Conservation (phyloP, 2,113 vertebrate species). For the Gobio gobio region DNA sequence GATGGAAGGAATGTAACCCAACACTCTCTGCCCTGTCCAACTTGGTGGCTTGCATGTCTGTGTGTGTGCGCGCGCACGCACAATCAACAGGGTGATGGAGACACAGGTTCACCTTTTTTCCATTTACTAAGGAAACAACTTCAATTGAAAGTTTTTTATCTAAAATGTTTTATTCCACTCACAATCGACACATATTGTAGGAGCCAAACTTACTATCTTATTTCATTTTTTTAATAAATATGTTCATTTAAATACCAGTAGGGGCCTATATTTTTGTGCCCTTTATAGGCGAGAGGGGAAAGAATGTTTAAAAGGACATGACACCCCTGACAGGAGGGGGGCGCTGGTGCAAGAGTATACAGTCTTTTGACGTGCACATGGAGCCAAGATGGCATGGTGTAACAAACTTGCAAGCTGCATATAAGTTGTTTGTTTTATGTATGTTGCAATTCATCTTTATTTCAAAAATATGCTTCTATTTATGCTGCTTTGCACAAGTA, state of each 20-base stretch:
- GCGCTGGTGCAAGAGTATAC: background rate
- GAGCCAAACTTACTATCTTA: background rate
- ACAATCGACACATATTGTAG: too few species aligned
- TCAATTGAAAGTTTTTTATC: background rate
- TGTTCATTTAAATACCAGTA: background rate
- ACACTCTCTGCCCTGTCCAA: slow-evolving; percentile 70
- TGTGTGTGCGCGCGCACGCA: background rate
- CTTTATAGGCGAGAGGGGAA: too few species aligned
- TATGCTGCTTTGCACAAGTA: background rate
- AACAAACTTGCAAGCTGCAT: background rate
- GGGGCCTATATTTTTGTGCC: too few species aligned
- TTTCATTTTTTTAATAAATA: background rate
- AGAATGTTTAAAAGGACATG: too few species aligned
- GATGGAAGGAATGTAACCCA: slow-evolving; percentile 81
- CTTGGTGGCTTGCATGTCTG: slow-evolving; percentile 60
- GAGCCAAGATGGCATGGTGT: background rate
- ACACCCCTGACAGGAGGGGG: background rate
- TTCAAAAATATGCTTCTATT: background rate
- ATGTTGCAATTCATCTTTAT: background rate
- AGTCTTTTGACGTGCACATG: background rate
- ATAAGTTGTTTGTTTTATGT: background rate
- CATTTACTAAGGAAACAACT: background rate
- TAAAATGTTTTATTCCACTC: background rate
- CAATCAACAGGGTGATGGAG: slow-evolving; percentile 7
- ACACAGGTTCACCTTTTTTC: slow-evolving; percentile 6